Percentiles rank a stretch among this genome's conserved stretches.
Conservation (phyloP, 2,113 vertebrate genomes). For the Neotoma lepida region DNA sequence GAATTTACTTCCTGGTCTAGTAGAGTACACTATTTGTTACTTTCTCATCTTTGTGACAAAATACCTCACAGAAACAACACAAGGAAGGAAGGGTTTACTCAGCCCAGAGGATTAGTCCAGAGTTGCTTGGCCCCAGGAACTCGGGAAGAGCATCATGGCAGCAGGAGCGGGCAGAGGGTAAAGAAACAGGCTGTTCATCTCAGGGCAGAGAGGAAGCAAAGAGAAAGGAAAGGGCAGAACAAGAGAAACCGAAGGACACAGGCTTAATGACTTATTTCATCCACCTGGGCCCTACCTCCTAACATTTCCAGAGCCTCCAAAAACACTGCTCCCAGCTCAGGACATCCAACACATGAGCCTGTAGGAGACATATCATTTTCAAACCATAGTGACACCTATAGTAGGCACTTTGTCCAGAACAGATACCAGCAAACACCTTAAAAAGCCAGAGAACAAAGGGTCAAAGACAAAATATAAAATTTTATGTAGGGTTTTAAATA, state of each 20-base stretch:
- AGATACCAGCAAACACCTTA: not conserved
- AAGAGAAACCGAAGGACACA: not conserved
- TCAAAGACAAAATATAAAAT: not conserved
- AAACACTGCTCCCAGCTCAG: not conserved
- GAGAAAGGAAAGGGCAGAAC: not conserved
- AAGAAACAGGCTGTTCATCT: not conserved
- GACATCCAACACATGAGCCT: not conserved
- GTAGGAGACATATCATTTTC: not conserved
- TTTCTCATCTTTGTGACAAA: not conserved
- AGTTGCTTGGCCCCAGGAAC: not conserved
- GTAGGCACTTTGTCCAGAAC: not conserved
- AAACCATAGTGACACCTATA: too few species aligned
- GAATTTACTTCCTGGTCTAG: not conserved
- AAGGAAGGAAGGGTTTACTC: not conserved
- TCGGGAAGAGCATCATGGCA: not conserved
- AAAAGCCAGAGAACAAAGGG: slow-evolving; percentile 1
- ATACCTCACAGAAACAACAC: not conserved
- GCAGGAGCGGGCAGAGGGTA: not conserved
- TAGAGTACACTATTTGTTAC: not conserved
- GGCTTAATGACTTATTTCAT: not conserved
- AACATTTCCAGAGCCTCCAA: not conserved
- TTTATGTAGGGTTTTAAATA: not conserved
- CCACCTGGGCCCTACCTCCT: not conserved
- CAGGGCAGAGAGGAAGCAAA: not conserved
- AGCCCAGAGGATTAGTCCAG: not conserved